phyloP scores from a whole-genome alignment of 2,888 invertebrate species.

The Cistogaster globosa region DNA sequence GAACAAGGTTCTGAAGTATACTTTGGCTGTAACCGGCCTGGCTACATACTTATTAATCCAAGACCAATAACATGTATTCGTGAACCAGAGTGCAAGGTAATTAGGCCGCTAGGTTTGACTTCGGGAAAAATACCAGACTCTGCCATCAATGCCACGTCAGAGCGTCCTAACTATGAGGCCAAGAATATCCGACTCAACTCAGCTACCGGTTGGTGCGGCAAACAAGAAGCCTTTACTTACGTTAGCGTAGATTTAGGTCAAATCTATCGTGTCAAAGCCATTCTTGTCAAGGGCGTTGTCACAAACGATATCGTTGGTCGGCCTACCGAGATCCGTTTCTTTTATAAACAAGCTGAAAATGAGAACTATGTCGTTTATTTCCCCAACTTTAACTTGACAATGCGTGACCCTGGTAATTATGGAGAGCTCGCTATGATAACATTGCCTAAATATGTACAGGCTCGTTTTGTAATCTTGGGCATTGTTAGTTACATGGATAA shows the following conservation, averaged over 20 bases:
- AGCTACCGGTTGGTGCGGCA: slow-evolving; percentile 98
- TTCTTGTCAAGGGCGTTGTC: slow-evolving; percentile 96
- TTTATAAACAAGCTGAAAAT: slow-evolving; percentile 96
- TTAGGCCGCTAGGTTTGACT: slow-evolving; percentile 94
- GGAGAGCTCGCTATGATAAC: slow-evolving; percentile 98
- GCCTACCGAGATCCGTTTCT: slow-evolving; percentile 97
- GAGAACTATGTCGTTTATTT: slow-evolving; percentile 98
- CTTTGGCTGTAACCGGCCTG: slow-evolving; percentile 95
- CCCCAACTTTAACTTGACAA: slow-evolving; percentile 97
- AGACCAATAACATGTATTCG: slow-evolving; percentile 94
- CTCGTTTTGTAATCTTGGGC: slow-evolving; percentile 95
- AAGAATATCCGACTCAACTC: slow-evolving; percentile 94
- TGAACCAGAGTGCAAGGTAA: slow-evolving; percentile 96
- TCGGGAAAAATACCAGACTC: slow-evolving; percentile 97
- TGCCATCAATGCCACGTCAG: slow-evolving; percentile 97
- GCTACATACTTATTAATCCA: slow-evolving; percentile 95
- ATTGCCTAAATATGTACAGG: slow-evolving; percentile 95
- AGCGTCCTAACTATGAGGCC: slow-evolving; percentile 95
- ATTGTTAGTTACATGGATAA: slow-evolving; percentile 98
- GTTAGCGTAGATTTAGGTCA: slow-evolving; percentile 97
- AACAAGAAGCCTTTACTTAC: slow-evolving; percentile 97
- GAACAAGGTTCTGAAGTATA: slow-evolving; percentile 95
- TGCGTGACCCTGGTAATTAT: slow-evolving; percentile 97
- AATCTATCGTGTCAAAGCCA: slow-evolving; percentile 95
- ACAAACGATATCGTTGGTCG: slow-evolving; percentile 97